phyloP scores from a whole-genome alignment of 1,140 invertebrate species.

The Bombus waltoni region DNA sequence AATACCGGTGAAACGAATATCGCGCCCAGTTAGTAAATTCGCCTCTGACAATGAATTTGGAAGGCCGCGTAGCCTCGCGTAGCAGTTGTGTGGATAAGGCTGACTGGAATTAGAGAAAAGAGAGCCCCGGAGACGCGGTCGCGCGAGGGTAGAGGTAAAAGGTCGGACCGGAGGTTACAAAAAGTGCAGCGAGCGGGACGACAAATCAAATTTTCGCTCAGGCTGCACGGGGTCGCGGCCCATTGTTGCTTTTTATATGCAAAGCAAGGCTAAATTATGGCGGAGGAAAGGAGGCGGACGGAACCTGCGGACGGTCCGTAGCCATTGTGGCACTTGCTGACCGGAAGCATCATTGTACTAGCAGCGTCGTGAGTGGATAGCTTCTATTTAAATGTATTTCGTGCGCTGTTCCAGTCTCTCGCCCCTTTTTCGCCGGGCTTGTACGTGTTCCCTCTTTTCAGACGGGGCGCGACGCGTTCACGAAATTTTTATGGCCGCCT shows the following conservation, averaged over 20 bases:
- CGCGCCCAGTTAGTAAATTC: constrained; percentile 17
- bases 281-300: constrained; percentile 63
- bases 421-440: constrained; percentile 9
- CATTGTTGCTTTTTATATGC: constrained; percentile 79
- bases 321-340: constrained; percentile 75
- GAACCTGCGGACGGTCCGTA: constrained; percentile 59
- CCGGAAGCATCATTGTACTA: constrained; percentile 75
- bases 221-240: constrained; percentile 62
- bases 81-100: background rate
- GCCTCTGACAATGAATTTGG: background rate
- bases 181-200: constrained; percentile 69
- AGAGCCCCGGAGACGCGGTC: background rate
- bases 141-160: constrained; percentile 3
- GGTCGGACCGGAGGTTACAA: constrained; percentile 43
- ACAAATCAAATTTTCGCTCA: constrained; percentile 77
- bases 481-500: constrained; percentile 46
- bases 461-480: background rate
- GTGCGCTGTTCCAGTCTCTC: constrained; percentile 44
- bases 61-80: background rate
- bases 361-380: constrained; percentile 50
- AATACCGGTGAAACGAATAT: too few relatives aligned
- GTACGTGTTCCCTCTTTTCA: constrained; percentile 12
- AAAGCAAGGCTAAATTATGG: constrained; percentile 78
- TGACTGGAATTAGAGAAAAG: background rate
- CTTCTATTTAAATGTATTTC: constrained; percentile 70